A percentile compares a stretch with the other conserved stretches of the same genome.
phyloP scores from a whole-genome alignment of 2,888 invertebrate species.

The Slavum lentiscoides region DNA sequence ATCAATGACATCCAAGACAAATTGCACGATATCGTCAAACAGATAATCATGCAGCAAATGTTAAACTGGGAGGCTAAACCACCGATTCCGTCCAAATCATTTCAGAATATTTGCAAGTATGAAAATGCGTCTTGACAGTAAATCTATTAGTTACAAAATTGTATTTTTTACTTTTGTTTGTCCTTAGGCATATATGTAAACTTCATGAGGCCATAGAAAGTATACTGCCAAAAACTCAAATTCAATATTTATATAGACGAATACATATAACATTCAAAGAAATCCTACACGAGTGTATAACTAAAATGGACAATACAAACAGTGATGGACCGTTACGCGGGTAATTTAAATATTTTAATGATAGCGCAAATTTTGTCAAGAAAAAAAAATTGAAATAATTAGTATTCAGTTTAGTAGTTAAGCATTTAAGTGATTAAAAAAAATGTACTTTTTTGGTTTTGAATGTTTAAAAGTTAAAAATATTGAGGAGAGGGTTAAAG shows the following conservation, averaged over 20 bases:
- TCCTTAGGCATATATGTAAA: conserved; percentile 72
- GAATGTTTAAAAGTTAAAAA: no score
- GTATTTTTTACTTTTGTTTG: conserved; percentile 51
- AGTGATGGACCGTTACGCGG: conserved; percentile 98
- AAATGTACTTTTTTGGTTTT: no score
- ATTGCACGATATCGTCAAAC: conserved; percentile 85
- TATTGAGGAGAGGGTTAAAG: no score
- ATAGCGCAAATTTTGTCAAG: not conserved
- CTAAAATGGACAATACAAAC: conserved; percentile 85
- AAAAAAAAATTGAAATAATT: no score
- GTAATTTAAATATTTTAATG: conserved; percentile 58
- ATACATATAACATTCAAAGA: conserved; percentile 86
- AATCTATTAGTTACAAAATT: not conserved
- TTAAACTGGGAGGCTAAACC: conserved; percentile 91
- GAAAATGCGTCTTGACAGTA: not conserved
- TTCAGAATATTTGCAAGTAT: conserved; percentile 78
- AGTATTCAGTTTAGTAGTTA: no score
- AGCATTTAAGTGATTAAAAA: no score
- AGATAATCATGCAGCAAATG: conserved; percentile 79
- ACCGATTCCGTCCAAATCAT: conserved; percentile 89
- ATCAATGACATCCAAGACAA: conserved; percentile 90
- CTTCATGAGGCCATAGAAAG: conserved; percentile 87
- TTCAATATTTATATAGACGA: conserved; percentile 71
- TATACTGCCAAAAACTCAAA: conserved; percentile 70
- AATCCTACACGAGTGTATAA: conserved; percentile 79